Conservation (phyloP, 2,113 vertebrate species). For the Aramus guarauna region DNA sequence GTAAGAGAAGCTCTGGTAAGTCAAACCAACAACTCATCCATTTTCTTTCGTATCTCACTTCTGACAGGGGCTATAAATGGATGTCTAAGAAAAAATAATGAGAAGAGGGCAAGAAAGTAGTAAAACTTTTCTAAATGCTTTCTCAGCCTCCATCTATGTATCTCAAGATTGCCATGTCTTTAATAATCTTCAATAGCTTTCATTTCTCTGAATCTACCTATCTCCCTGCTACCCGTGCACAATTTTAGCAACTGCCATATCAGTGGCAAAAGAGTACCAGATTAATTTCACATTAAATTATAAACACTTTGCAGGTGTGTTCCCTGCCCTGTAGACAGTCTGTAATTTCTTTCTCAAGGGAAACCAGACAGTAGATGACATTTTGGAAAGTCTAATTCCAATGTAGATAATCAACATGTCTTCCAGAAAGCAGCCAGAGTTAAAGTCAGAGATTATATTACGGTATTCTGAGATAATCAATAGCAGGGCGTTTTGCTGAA, state of each 20-base stretch:
- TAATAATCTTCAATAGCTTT: background rate
- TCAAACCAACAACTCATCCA: background rate
- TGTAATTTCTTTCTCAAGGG: background rate
- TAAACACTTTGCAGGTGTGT: background rate
- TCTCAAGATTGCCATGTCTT: background rate
- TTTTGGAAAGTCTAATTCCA: background rate
- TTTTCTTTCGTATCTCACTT: background rate
- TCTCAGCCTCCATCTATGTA: background rate
- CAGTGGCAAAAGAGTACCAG: background rate
- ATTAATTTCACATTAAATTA: background rate
- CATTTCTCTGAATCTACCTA: background rate
- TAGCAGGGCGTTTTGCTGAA: background rate
- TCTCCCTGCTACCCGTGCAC: background rate
- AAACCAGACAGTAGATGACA: fast-evolving
- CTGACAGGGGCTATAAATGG: background rate
- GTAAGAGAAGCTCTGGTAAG: background rate
- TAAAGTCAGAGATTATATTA: background rate
- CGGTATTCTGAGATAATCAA: background rate
- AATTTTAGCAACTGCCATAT: background rate
- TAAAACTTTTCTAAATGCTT: background rate
- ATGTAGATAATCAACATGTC: background rate
- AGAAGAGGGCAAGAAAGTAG: background rate
- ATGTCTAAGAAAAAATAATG: background rate
- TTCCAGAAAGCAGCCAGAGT: background rate
- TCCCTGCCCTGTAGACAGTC: background rate